Evolutionary conservation across 2,888 invertebrate genomes (phyloP), one percentile per base, ranked within the genome.

Genomic region (Cerceris ruficornis): DNA sequence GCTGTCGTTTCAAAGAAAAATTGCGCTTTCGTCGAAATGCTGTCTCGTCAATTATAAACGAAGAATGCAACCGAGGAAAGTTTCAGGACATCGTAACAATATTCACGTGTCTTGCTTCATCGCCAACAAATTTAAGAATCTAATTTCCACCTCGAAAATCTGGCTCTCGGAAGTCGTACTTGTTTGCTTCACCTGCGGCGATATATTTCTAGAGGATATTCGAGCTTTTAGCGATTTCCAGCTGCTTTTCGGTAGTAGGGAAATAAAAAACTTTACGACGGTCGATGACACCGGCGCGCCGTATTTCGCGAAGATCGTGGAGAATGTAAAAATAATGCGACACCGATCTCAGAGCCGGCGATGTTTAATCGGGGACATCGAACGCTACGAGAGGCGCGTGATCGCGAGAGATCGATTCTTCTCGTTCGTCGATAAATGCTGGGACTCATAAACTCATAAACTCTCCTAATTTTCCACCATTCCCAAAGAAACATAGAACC

Each of bases 291-390:
- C n/a, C 59, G 54, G 59, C 61, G 68, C n/a, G 59, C 61, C 61
- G 65, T 67, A 64, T 69, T 64, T 70, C 50, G 59, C n/a, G 49
- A 28, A 14, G 46, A 68, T 67, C 55, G 60, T 14, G 11, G 61
- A 42, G 15, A 77, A 80, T 75, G 75, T 75, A 82, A 82, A 84
- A 85, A 85, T 84, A 84, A 54, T 14, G 64, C 50, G 55, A 42
- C 58, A 13, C 39, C 55, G 28, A 11, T 68, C 14, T 11, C 46
- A 41, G 28, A 49, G 62, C 14, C 15, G 64, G 14, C 17, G 49
- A 69, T 39, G 43, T 73, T 76, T 69, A 66, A 82, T 65, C n/a
- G 75, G 39, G 72, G 64, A 61, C 72, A 46, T 69, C 74, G 81
- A 65, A 69, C 75, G 58, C 14, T 14, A 14, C 42, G 61, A 57